phyloP scores from a whole-genome alignment of 2,797 vertebrate genomes.

The Poeciliopsis presidionis region DNA sequence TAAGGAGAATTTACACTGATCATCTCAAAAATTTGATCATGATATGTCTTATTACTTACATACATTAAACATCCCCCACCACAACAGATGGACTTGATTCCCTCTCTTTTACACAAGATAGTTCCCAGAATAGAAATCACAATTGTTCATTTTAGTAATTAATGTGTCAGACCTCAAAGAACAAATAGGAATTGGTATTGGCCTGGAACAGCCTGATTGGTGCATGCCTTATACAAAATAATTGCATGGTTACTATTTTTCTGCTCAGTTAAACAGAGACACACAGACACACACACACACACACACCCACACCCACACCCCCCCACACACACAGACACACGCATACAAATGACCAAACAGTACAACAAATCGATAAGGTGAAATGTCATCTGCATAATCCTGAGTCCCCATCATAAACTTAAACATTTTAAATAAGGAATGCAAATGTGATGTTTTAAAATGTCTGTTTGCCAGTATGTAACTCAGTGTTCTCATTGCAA shows the following conservation, averaged over 20 bases:
- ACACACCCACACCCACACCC: no score
- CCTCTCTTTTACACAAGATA: background rate
- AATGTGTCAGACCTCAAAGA: background rate
- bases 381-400: background rate
- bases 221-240: background rate
- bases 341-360: background rate
- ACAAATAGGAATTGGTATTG: background rate
- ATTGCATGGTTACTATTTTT: background rate
- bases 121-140: background rate
- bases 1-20: background rate
- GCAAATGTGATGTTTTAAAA: background rate
- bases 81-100: background rate
- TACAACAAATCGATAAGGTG: background rate
- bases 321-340: background rate
- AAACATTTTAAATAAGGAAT: background rate
- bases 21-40: background rate
- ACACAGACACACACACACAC: background rate
- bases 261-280: background rate
- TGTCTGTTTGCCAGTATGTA: background rate
- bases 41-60: background rate
- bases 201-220: background rate
- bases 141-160: background rate
- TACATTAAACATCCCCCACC: background rate
- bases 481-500: background rate
- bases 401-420: background rate